Evolutionary conservation across 2,888 invertebrate genomes (phyloP), one percentile per base, ranked within the genome.

Genomic region (Epinotia bilunana): DNA sequence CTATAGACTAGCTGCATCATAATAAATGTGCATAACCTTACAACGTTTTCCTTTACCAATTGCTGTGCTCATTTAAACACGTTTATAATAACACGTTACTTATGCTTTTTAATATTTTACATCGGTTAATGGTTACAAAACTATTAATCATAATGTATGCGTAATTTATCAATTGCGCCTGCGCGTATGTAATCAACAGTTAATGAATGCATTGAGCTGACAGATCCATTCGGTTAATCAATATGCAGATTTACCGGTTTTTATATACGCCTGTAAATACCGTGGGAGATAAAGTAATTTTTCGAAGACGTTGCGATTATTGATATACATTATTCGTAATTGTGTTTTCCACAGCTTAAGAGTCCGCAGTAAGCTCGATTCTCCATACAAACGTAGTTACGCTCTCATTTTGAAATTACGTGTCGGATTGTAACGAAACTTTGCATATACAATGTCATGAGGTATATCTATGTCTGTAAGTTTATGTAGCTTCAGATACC

Each of bases 101-200:
- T 16, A 28, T n/a, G 33, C 33, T 53, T 23, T 49, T 23, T 16
- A 33, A 65, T 65, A 23, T 23, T 9, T 9, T 11, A 28, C 65
- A 65, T 23, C 7, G 20, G 46, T 53, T 4, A 33, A 33, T 49
- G 23, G 6, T 49, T n/a, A 33, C 13, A 43, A 39, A 68, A 23
- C 57, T 23, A 69, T 69, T 20, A 43, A 69, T 68, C 28, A 69
- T 55, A 9, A 58, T n/a, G 23, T 43, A 69, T 69, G n/a, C 23
- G 20, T 69, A 57, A 58, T 69, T 57, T 43, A 69, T 69, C 69
- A 69, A 69, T 61, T n/a, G 58, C 69, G 23, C 20, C 33, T 57
- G 39, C 46, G 43, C 58, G 60, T 69, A 43, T n/a, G 58, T 58
- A 46, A 68, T 23, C 2, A 6, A 43, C 23, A 58, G 33, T 43